These are phyloP conservation scores for Crotophaga sulcirostris DNA, from an alignment of 2,113 vertebrate genomes.

Conservation along the genomic window DNA sequence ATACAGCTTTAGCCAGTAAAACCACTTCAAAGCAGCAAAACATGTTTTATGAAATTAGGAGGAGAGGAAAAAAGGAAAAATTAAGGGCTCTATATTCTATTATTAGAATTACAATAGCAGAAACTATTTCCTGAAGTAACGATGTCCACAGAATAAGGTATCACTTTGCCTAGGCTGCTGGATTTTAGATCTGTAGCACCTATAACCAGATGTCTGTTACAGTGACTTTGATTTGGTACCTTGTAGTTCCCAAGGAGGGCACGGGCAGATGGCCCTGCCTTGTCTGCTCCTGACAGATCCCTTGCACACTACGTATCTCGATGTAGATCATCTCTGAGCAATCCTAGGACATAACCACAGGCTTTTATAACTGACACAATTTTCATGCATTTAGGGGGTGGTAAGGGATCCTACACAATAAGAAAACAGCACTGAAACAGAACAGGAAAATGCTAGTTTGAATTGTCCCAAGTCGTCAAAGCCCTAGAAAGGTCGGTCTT, in stretches of 20 bases:
- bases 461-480: background rate
- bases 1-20: background rate
- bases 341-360: background rate
- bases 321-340: background rate
- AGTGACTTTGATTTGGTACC: background rate
- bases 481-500: background rate
- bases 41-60: background rate
- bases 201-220: background rate
- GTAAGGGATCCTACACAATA: background rate
- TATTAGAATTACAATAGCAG: background rate
- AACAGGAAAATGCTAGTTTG: background rate
- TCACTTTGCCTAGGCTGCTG: background rate
- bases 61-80: background rate
- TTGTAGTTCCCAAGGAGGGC: background rate
- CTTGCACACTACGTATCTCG: rapidly evolving
- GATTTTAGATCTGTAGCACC: background rate
- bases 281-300: background rate
- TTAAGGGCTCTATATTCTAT: background rate
- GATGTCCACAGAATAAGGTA: background rate
- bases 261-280: background rate
- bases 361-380: background rate
- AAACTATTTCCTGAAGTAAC: background rate
- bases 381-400: background rate
- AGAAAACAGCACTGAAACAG: background rate
- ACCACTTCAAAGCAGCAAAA: background rate